A percentile compares a stretch with the other conserved stretches of the same genome.
Evolutionary conservation across 2,797 vertebrate genomes (phyloP).

Genomic region (Ficedula albicollis): DNA sequence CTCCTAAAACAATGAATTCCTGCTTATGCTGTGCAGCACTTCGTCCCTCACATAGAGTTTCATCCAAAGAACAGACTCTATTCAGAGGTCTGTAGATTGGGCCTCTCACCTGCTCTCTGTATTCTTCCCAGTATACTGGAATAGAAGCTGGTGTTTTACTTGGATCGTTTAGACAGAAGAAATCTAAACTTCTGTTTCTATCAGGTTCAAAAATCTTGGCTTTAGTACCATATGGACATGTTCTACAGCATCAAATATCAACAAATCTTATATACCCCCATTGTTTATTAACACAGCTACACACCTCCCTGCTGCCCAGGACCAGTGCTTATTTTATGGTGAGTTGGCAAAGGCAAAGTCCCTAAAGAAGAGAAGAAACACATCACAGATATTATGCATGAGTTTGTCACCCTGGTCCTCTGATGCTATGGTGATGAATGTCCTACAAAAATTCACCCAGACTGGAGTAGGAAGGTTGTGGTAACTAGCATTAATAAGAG

Average conservation of each 20-base stretch:
- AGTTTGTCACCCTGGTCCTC: neutral
- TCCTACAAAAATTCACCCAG: neutral
- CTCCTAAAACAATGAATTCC: slow-evolving; percentile 56
- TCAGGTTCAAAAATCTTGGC: neutral
- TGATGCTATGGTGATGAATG: neutral
- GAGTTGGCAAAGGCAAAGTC: neutral
- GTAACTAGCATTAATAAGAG: neutral
- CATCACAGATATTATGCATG: neutral
- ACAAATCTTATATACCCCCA: neutral
- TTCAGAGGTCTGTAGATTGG: neutral
- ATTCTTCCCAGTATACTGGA: neutral
- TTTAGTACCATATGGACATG: neutral
- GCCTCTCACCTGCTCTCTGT: slow-evolving; percentile 4
- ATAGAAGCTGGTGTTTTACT: neutral
- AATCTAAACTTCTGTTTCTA: slow-evolving; percentile 19
- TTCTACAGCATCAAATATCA: neutral
- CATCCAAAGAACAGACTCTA: slow-evolving; percentile 21
- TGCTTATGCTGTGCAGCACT: neutral
- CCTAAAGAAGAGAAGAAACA: neutral
- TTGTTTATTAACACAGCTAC: neutral
- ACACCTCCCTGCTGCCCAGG: neutral
- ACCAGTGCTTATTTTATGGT: neutral
- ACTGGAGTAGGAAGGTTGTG: neutral
- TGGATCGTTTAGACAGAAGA: neutral
- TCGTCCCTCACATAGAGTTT: neutral